Evolutionary conservation across 2,888 invertebrate species (phyloP).

Genomic region (Homarus gammarus): DNA sequence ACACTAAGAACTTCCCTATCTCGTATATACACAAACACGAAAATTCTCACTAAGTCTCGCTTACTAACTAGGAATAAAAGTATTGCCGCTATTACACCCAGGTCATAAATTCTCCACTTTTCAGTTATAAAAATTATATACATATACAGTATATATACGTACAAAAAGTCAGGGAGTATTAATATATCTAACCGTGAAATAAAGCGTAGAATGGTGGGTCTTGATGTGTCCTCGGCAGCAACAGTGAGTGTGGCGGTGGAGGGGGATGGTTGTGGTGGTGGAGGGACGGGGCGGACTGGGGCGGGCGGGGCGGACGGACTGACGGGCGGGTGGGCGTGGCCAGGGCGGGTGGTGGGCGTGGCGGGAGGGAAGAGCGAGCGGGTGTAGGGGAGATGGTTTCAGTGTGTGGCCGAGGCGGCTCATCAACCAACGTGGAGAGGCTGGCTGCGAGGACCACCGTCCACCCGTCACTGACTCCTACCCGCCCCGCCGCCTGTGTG

Average conservation of each 20-base stretch:
- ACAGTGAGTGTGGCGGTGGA: not conserved
- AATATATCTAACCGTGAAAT: not conserved
- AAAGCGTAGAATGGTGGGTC: not conserved
- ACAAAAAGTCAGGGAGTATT: not conserved
- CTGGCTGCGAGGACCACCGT: constrained; percentile 12
- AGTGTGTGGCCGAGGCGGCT: constrained; percentile 43
- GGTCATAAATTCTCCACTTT: not conserved
- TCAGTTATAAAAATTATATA: not conserved
- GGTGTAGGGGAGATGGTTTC: constrained; percentile 34
- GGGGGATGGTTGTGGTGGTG: not conserved
- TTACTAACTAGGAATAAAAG: no score
- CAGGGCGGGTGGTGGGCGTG: constrained; percentile 46
- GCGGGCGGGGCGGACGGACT: constrained; percentile 1
- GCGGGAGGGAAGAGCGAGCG: constrained; percentile 12
- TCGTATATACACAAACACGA: no score
- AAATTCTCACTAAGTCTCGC: no score
- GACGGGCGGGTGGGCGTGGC: constrained; percentile 20
- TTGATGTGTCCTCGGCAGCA: not conserved
- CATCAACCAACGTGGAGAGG: constrained; percentile 49
- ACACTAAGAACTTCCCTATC: not conserved
- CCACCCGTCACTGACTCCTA: constrained; percentile 24
- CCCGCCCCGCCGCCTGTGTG: not conserved
- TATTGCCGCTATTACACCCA: not conserved
- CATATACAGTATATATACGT: constrained; percentile 14
- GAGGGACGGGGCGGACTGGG: not conserved